Conservation (phyloP, 1,140 invertebrate genomes). For the Phocides pigmalion region DNA sequence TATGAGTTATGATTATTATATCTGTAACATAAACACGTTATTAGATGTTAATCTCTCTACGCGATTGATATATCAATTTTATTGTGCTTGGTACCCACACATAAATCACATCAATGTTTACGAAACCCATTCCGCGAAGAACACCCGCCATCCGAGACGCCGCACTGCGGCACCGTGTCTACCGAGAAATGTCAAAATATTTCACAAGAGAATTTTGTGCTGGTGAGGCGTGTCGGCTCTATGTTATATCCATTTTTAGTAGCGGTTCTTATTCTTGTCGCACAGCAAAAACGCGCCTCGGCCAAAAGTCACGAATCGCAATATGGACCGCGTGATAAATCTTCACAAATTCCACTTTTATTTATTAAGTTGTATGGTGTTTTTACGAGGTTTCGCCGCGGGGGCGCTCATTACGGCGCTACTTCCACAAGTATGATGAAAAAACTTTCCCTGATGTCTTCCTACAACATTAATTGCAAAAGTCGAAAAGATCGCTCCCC, state of each 20-base stretch:
- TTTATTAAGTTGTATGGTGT: slow-evolving; percentile 81
- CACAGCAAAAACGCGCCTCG: slow-evolving; percentile 52
- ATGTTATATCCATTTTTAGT: slow-evolving; percentile 69
- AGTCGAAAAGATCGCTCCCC: slow-evolving; percentile 56
- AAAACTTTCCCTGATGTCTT: slow-evolving; percentile 79
- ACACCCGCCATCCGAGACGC: slow-evolving; percentile 44
- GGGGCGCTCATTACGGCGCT: slow-evolving; percentile 70
- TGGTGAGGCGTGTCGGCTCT: slow-evolving; percentile 57
- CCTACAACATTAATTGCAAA: slow-evolving; percentile 79
- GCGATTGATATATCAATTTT: slow-evolving; percentile 16
- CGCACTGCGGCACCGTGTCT: slow-evolving; percentile 50
- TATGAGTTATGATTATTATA: not conserved
- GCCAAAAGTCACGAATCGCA: slow-evolving; percentile 64
- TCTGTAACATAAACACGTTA: not conserved
- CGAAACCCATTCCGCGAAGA: slow-evolving; percentile 60
- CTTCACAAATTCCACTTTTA: slow-evolving; percentile 76
- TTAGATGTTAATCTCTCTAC: not conserved
- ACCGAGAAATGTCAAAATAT: slow-evolving; percentile 81
- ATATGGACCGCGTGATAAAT: slow-evolving; percentile 75
- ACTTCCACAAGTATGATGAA: slow-evolving; percentile 63
- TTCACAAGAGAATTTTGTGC: slow-evolving; percentile 58
- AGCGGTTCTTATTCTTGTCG: slow-evolving; percentile 46
- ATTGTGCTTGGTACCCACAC: slow-evolving; percentile 3
- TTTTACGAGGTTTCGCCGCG: slow-evolving; percentile 74
- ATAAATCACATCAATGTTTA: slow-evolving; percentile 24